Conservation (phyloP, 1,140 invertebrate species). For the Eupeodes corollae region DNA sequence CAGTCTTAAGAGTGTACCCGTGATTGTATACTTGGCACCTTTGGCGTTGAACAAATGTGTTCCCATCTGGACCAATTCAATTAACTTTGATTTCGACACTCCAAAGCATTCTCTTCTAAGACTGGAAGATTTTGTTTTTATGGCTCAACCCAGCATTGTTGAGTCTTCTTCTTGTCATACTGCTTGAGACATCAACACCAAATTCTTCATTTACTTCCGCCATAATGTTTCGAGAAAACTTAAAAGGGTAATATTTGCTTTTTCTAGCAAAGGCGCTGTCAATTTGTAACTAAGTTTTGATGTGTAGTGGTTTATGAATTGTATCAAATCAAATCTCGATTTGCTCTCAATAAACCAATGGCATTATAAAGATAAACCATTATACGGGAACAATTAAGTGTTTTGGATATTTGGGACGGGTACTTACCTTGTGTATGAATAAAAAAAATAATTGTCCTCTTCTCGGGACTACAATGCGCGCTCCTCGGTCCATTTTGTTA, state of each 20-base stretch:
- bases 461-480: too few species aligned
- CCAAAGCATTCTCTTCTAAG: not conserved
- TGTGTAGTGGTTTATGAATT: too few species aligned
- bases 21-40: too few species aligned
- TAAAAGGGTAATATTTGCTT: not conserved
- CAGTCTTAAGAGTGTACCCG: not conserved
- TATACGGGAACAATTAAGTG: too few species aligned
- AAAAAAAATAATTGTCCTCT: too few species aligned
- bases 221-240: not conserved
- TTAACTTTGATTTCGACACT: not conserved
- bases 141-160: not conserved
- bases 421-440: too few species aligned
- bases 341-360: too few species aligned
- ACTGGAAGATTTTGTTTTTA: not conserved
- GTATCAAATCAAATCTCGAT: too few species aligned
- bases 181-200: not conserved
- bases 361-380: too few species aligned
- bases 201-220: not conserved
- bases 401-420: too few species aligned
- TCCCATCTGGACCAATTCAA: not conserved
- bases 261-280: not conserved
- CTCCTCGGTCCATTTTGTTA: too few species aligned
- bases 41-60: not conserved
- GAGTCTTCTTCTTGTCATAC: not conserved
- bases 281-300: not conserved